Evolutionary conservation across 2,797 vertebrate genomes (phyloP).

Genomic region (Apodemus agrarius): DNA sequence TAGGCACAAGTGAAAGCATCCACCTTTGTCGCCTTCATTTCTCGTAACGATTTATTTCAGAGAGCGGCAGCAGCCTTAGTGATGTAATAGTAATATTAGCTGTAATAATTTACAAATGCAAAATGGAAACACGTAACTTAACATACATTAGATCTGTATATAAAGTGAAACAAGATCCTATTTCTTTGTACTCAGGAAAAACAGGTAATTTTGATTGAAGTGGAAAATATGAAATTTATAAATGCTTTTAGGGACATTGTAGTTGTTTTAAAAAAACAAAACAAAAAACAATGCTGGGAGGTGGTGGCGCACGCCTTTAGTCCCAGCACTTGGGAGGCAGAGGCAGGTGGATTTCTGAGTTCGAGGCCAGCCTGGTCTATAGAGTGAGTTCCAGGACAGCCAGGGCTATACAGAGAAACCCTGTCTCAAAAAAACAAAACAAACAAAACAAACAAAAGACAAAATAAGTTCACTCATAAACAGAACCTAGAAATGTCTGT

Average conservation of each 20-base stretch:
- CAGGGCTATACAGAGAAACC: no score
- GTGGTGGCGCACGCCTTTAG: no score
- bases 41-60: not conserved
- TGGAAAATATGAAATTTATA: constrained; percentile 21
- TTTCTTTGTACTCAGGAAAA: constrained; percentile 21
- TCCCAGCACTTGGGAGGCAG: no score
- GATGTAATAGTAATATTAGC: not conserved
- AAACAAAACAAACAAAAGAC: no score
- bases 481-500: not conserved
- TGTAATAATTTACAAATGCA: not conserved
- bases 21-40: not conserved
- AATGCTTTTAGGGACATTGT: not conserved
- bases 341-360: no score
- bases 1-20: not conserved
- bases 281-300: no score
- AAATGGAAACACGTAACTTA: constrained; percentile 6
- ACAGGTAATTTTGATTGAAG: not conserved
- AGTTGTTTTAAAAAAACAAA: not conserved
- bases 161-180: constrained; percentile 2
- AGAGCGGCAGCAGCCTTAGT: not conserved
- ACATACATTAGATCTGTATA: not conserved
- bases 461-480: constrained; percentile 8
- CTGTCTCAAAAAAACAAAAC: not conserved
- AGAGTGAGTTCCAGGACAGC: no score
- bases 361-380: no score